Conservation (phyloP, 2,113 vertebrate species). For the Halichoeres trimaculatus region DNA sequence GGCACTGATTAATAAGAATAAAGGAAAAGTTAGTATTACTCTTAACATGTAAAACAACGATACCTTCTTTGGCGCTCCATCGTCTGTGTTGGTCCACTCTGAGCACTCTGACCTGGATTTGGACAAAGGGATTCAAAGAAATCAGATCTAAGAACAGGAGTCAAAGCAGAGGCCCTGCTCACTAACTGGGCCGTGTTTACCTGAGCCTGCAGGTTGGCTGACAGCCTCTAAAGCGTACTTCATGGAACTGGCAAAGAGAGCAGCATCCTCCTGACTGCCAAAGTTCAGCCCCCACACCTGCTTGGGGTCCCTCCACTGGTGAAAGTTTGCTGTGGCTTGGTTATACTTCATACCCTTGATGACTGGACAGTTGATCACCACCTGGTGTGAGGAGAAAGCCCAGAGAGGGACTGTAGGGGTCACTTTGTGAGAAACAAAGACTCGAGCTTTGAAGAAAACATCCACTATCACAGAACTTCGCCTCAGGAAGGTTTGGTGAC, state of each 20-base stretch:
- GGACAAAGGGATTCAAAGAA: no score
- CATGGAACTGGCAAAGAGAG: conserved; percentile 79
- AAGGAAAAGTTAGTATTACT: no score
- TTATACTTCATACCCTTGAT: conserved; percentile 88
- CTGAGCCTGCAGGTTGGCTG: conserved; percentile 27
- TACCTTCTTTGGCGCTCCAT: conserved; percentile 84
- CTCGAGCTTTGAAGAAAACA: no score
- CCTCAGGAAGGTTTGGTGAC: no score
- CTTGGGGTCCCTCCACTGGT: conserved; percentile 87
- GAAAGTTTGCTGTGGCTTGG: conserved; percentile 88
- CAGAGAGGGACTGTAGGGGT: not conserved
- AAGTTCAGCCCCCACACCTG: conserved; percentile 92
- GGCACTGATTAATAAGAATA: no score
- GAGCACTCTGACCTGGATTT: conserved; percentile 12
- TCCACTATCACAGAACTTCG: no score
- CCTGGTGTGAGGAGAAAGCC: conserved; percentile 63
- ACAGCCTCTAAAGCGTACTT: conserved; percentile 65
- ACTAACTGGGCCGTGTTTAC: conserved; percentile 14
- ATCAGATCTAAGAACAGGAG: not conserved
- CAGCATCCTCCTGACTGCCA: conserved; percentile 84
- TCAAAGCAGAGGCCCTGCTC: not conserved
- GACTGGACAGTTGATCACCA: conserved; percentile 89
- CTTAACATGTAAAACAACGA: no score
- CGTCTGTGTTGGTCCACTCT: conserved; percentile 81
- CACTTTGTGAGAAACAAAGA: no score